A percentile compares a stretch with the other conserved stretches of the same genome.
Evolutionary conservation across 1,140 invertebrate genomes (phyloP).

Genomic region (Drosophila ambigua): DNA sequence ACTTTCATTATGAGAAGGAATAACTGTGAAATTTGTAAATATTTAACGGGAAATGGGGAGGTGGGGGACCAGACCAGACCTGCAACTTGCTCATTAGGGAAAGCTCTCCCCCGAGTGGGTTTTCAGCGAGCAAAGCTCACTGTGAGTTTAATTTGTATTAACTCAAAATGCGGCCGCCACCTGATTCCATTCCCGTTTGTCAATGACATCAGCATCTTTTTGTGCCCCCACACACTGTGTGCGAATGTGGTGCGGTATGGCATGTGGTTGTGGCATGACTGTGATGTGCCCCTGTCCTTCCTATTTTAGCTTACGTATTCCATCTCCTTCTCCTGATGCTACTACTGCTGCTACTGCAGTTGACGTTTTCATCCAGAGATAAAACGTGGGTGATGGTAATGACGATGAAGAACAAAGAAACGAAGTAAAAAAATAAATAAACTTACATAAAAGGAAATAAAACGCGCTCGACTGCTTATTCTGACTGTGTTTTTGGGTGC

Average conservation of each 20-base stretch:
- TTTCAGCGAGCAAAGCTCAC: slow-evolving; percentile 28
- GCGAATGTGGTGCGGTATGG: slow-evolving; percentile 1
- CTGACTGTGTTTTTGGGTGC: no score
- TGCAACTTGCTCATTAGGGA: slow-evolving; percentile 34
- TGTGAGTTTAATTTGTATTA: slow-evolving; percentile 47
- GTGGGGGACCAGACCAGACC: background rate
- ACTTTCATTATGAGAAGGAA: slow-evolving; percentile 1
- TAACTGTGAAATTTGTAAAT: slow-evolving; percentile 49
- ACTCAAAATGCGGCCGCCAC: slow-evolving; percentile 37
- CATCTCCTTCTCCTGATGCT: slow-evolving; percentile 13
- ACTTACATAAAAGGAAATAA: slow-evolving; percentile 37
- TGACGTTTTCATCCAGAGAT: slow-evolving; percentile 41
- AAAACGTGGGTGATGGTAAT: slow-evolving; percentile 5
- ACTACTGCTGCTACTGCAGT: slow-evolving; percentile 32
- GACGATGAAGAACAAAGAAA: slow-evolving; percentile 28
- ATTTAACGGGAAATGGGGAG: slow-evolving; percentile 18
- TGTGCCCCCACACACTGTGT: background rate
- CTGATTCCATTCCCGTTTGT: slow-evolving; percentile 27
- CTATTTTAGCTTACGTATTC: slow-evolving; percentile 25
- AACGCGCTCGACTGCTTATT: slow-evolving; percentile 1
- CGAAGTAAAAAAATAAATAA: slow-evolving; percentile 18
- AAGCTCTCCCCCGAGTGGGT: slow-evolving; percentile 19
- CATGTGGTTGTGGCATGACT: no score
- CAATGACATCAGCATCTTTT: slow-evolving; percentile 45
- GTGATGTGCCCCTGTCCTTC: no score